A percentile compares a stretch with the other conserved stretches of the same genome.
Conservation (phyloP, 35 echinoderm and acorn worm species). For the Acanthaster planci region DNA sequence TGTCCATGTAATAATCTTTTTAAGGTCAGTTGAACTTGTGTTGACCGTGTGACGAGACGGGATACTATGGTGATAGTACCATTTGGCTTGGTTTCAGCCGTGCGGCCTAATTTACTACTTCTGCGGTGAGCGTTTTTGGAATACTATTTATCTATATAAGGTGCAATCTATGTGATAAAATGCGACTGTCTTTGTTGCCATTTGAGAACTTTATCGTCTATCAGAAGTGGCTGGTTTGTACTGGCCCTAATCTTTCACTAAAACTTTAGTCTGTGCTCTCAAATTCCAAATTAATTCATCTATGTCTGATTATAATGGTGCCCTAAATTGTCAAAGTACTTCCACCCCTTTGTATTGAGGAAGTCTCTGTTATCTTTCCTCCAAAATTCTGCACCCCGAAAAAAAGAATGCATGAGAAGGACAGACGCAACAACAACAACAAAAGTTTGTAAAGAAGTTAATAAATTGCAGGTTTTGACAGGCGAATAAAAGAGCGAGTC, state of each 20-base stretch:
- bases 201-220: slow-evolving; percentile 19
- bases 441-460: slow-evolving; percentile 27
- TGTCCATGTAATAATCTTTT: too few species aligned
- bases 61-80: too few species aligned
- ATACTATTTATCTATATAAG: slow-evolving; percentile 1
- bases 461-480: slow-evolving; percentile 31
- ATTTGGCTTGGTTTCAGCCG: too few species aligned
- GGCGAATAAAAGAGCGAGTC: slow-evolving; percentile 22
- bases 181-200: not conserved
- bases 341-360: slow-evolving; percentile 3
- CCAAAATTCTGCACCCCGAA: not conserved
- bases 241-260: slow-evolving; percentile 5
- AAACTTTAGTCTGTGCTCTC: slow-evolving; percentile 24
- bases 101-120: too few species aligned
- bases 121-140: too few species aligned
- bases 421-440: not conserved
- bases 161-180: slow-evolving; percentile 11
- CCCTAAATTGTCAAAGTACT: slow-evolving; percentile 13
- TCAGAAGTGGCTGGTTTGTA: not conserved
- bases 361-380: not conserved
- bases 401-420: slow-evolving; percentile 16
- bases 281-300: slow-evolving; percentile 18
- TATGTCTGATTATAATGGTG: slow-evolving; percentile 5
- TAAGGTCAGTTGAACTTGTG: too few species aligned
- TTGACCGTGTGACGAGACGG: too few species aligned